Percentiles rank a stretch among this genome's conserved stretches.
Conservation (phyloP, 92 coral and sea anemone genomes). For the Blastomussa wellsi region DNA sequence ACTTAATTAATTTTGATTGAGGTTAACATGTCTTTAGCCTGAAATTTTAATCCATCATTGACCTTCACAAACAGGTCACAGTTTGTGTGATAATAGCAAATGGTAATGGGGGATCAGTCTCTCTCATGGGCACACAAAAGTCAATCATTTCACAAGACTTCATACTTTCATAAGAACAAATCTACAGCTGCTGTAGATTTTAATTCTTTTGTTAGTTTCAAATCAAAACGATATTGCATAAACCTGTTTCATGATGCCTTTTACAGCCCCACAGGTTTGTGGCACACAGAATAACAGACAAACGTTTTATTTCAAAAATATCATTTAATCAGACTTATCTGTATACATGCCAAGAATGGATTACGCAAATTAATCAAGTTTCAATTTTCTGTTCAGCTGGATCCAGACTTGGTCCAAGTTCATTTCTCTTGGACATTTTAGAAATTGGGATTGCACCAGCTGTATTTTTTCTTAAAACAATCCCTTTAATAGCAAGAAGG, state of each 20-base stretch:
- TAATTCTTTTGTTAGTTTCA: not conserved
- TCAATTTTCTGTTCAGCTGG: not conserved
- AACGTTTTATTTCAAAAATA: not conserved
- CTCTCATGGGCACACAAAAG: not conserved
- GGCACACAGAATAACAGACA: not conserved
- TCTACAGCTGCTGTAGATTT: not conserved
- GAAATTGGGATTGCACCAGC: too few species aligned
- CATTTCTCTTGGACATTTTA: too few species aligned
- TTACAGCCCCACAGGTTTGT: not conserved
- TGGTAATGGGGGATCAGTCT: too few species aligned
- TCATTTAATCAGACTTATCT: not conserved
- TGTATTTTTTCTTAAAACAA: too few species aligned
- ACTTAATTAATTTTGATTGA: not conserved
- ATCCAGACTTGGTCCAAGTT: too few species aligned
- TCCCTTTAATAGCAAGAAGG: too few species aligned
- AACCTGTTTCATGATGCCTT: not conserved
- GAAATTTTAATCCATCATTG: not conserved
- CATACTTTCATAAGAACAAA: not conserved
- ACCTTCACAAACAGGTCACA: not conserved
- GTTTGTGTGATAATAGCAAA: not conserved
- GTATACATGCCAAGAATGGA: not conserved
- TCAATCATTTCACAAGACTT: not conserved
- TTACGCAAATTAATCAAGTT: not conserved
- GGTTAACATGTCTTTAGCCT: not conserved
- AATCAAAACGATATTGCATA: not conserved